Evolutionary conservation across 2,888 invertebrate genomes (phyloP).

Genomic region (Lochmaea crataegi): DNA sequence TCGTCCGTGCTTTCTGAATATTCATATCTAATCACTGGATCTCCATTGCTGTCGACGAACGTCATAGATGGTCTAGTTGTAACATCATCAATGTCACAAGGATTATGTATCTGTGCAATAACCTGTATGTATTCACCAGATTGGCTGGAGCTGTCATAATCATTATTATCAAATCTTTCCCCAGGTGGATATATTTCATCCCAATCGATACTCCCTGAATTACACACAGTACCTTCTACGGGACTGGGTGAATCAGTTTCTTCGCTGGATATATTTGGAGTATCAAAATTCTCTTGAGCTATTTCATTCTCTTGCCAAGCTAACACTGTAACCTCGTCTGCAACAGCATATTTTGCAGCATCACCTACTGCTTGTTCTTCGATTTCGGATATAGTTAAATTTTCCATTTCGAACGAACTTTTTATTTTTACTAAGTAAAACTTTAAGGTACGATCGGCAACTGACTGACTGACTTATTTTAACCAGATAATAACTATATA

Average conservation of each 20-base stretch:
- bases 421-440: neutral
- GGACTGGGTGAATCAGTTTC: neutral
- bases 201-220: neutral
- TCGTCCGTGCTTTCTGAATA: no score
- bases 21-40: no score
- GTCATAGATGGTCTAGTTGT: no score
- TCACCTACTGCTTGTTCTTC: neutral
- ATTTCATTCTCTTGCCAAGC: neutral
- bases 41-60: no score
- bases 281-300: neutral
- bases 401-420: neutral
- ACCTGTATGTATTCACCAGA: neutral
- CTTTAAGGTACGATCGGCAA: neutral
- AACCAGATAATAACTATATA: neutral
- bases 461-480: neutral
- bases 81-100: neutral
- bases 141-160: neutral
- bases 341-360: neutral
- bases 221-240: no score
- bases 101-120: neutral
- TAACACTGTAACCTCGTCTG: neutral
- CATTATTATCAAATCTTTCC: neutral
- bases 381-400: neutral
- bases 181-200: neutral
- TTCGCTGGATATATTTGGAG: neutral